Base-by-base conservation (phyloP, 2,113 vertebrate genomes). In the Eidolon helvum region DNA sequence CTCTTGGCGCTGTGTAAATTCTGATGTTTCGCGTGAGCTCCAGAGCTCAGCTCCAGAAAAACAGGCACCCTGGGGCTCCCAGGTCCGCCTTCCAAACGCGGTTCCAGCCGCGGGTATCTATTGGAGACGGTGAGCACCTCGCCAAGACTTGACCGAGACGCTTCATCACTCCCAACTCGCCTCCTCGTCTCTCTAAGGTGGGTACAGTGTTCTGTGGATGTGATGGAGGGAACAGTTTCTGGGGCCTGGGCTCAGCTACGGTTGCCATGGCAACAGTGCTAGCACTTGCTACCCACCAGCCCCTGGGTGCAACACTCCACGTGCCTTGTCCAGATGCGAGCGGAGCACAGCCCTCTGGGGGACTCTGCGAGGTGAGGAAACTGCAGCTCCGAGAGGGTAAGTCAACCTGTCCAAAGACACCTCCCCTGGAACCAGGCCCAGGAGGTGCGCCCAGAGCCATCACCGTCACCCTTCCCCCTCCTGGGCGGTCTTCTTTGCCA, bases 1-100 rank as follows among this genome's bases (percentile, higher is more conserved):
- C 61, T 18, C 94, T 82, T 82, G 96, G 92, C 74, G 0, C 14
- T 0, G 57, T 91, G 92, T 83, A 88, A 92, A 92, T 95, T 84
- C 92, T 38, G 82, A 96, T 80, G 35, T 21, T 61, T 38, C 88
- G 26, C 11, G 48, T 65, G 72, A 2, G 48, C 38, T 50, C 66
- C 4, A 7, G 35, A 45, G 18, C 89, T 28, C 57, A 74, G 24
- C 21, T 4, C 63, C 30, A 75, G 87, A 96, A 95, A 96, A 40
- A 18, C 69, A 43, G 11, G 8, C 45, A 1, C 16, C 45, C 69
- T 57, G 65, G 35, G 59, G 48, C 69, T 69, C 45, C 45, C 45
- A 45, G 45, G 10, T 45, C 45, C 45, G 45, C 1, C 45, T 45
- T 45, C 45, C 45, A 45, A 45, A 45, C 45, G 45, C 10, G 45